A percentile compares a stretch with the other conserved stretches of the same genome.
Evolutionary conservation across 2,797 vertebrate genomes (phyloP).

Genomic region (Chaunax sp.): DNA sequence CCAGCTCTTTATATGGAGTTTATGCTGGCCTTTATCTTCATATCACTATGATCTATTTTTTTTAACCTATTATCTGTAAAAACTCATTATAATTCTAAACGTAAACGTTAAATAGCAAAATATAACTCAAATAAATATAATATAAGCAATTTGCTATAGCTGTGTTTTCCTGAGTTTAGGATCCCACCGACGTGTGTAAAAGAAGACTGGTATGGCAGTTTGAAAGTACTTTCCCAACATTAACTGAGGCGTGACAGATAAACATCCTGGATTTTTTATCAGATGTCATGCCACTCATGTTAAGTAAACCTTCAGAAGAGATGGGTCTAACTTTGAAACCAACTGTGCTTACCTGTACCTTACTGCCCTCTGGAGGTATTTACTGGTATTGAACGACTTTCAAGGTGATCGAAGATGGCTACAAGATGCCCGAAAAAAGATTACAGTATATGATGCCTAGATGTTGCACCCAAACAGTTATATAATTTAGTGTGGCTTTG

Average conservation of each 20-base stretch:
- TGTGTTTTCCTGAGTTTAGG: neutral
- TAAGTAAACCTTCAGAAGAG: constrained; percentile 12
- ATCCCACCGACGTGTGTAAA: neutral
- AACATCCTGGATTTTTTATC: neutral
- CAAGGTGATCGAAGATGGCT: neutral
- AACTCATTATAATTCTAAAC: neutral
- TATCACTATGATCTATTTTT: neutral
- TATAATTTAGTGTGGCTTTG: no score
- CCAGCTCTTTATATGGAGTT: neutral
- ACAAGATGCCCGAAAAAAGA: constrained; percentile 10
- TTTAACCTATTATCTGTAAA: neutral
- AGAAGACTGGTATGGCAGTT: neutral
- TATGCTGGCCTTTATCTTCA: neutral
- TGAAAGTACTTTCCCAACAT: neutral
- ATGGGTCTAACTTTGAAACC: neutral
- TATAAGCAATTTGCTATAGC: no score
- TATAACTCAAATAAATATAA: neutral
- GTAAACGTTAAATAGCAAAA: neutral
- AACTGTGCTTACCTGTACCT: neutral
- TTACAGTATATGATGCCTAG: neutral
- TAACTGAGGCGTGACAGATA: neutral
- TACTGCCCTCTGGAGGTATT: constrained; percentile 54
- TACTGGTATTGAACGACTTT: constrained; percentile 20
- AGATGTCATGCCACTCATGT: neutral
- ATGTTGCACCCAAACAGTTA: neutral